phyloP scores from a whole-genome alignment of 2,797 vertebrate genomes.

The Gymnopithys bicolor region DNA sequence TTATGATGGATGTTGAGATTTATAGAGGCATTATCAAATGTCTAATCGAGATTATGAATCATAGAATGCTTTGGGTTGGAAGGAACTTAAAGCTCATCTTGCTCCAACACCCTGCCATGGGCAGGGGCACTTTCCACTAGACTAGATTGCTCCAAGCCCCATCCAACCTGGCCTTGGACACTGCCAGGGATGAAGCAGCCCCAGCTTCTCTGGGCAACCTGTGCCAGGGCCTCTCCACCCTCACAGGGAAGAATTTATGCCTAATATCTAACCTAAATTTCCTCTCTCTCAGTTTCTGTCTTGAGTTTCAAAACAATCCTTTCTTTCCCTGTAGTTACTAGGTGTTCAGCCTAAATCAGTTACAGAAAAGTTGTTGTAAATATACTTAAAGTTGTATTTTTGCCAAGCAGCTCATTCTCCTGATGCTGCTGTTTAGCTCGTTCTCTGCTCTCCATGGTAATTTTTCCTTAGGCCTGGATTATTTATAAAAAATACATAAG shows the following conservation, averaged over 20 bases:
- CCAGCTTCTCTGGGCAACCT: background rate
- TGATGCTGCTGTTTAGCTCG: background rate
- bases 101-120: background rate
- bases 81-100: background rate
- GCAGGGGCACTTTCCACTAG: background rate
- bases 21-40: background rate
- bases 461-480: background rate
- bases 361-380: background rate
- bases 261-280: background rate
- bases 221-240: background rate
- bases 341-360: background rate
- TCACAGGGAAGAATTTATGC: background rate
- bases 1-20: background rate
- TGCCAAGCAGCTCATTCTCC: background rate
- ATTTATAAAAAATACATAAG: background rate
- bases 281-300: background rate
- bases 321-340: background rate
- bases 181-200: background rate
- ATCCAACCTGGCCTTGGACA: accelerated
- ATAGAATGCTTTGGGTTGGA: background rate
- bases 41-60: background rate
- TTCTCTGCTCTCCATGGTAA: background rate
- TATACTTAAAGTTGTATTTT: background rate
- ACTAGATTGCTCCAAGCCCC: accelerated
- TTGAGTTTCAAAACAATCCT: background rate